Evolutionary conservation across 2,797 vertebrate species (phyloP), one percentile per base, ranked within the genome.

Genomic region (Tenualosa thibaudeaui): DNA sequence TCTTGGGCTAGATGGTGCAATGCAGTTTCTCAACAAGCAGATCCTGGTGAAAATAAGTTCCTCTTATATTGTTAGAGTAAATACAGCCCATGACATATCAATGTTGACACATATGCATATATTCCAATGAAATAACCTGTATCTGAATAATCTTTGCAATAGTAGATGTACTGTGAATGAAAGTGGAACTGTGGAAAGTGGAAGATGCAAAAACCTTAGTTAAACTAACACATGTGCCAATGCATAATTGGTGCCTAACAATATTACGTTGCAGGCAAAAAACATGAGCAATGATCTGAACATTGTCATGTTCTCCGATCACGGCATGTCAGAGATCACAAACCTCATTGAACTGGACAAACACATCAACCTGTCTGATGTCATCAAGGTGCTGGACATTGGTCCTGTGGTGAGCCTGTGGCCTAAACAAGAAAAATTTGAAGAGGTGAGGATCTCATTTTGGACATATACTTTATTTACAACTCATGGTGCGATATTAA

Each of bases 391-490:
- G 91, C 97, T 99, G 94, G 98, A 99, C 92, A 93, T 95, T 82
- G 98, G 98, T 24, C 94, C 97, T 0, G 95, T 99, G 3, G 97
- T 99, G 89, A 99, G 94, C 91, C 92, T 99, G 68, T 99, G 98
- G 98, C 97, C 97, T 24, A 85, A 90, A 83, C 87, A 93, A 0
- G 92, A 90, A 68, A 96, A 95, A 81, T 92, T 94, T 0, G 24
- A 90, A 0, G 92, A 96, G 95, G 98, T 96, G 91, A 91, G 93
- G 9, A 51, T 6, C 71, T 78, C 19, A 13, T 78, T 46, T 17
- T 78, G 19, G 37, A 19, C 3, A 19, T 78, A 19, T 78, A 8
- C 17, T 22, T 3, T 37, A 43, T 62, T 62, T 62, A 56, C 19
- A 22, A 56, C 1, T 54, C 13, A 15, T 54, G 53, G 15, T 54